These are phyloP conservation scores for Pocillopora meandrina DNA, from an alignment of 92 coral and sea anemone genomes.

Conservation along the genomic window DNA sequence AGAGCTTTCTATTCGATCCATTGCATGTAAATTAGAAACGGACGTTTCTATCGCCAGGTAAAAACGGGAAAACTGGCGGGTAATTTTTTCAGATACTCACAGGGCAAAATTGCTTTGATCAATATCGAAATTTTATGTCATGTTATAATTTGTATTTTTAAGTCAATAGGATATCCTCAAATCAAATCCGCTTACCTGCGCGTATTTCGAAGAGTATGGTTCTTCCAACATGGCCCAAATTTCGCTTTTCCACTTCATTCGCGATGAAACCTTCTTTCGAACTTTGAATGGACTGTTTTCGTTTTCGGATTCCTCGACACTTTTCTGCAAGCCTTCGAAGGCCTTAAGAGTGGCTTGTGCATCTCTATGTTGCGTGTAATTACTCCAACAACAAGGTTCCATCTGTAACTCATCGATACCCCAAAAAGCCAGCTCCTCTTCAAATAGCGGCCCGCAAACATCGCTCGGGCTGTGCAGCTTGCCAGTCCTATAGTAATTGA, in stretches of 20 bases:
- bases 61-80: neutral
- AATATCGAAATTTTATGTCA: conserved; percentile 14
- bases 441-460: conserved; percentile 97
- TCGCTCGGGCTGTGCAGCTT: conserved; percentile 98
- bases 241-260: conserved; percentile 54
- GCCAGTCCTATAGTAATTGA: conserved; percentile 97
- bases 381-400: conserved; percentile 99
- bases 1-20: conserved; percentile 10
- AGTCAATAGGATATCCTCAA: neutral
- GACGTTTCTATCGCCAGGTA: neutral
- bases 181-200: conserved; percentile 73
- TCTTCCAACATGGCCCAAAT: conserved; percentile 93
- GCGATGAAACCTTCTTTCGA: conserved; percentile 34
- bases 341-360: conserved; percentile 95
- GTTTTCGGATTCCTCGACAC: conserved; percentile 80
- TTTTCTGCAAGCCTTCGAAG: conserved; percentile 86
- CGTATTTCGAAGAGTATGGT: conserved; percentile 96
- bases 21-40: conserved; percentile 11
- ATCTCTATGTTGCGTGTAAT: conserved; percentile 94
- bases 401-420: conserved; percentile 98
- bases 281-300: conserved; percentile 65
- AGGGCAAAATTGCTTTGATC: conserved; percentile 19
- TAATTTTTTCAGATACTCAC: conserved; percentile 5
- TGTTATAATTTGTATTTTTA: conserved; percentile 9
- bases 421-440: conserved; percentile 96